Base-by-base conservation (phyloP, 2,113 vertebrate genomes). In the Pogonocichla stellata region DNA sequence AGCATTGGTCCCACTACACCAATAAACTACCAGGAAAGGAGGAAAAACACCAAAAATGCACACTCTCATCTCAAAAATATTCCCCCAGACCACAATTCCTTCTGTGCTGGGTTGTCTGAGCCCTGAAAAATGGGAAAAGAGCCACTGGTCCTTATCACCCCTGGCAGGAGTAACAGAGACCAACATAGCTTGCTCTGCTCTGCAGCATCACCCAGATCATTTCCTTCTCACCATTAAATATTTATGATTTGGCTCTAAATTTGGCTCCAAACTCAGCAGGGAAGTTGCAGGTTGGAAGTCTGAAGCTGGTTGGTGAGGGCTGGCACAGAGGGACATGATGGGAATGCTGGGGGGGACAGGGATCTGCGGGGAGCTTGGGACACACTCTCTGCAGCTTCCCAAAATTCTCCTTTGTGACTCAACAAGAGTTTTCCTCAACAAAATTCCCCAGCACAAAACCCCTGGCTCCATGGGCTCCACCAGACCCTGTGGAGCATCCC, bases 391-490 rank as follows among this genome's bases (percentile, higher is more conserved):
- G 26, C 50, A 51, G 50, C 50, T 51, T 26, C 26, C 50, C 50
- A 51, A 29, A 29, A 51, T 29, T 51, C 50, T 29, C 9, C 10
- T 50, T 50, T 50, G 48, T 50, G 24, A 25, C 50, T 29, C 23
- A 3, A 1, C 4, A 22, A 9, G 29, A 57, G 12, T 24, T 58
- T n/a, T 25, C 24, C 43, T 12, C 13, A 54, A 48, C 38, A 26
- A 11, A 74, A 58, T 15, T 19, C 36, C 15, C 36, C 51, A 19
- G 29, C 45, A 31, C 19, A 40, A 62, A 74, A 51, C 3, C 48
- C 6, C 8, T 10, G 6, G 0, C 20, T 7, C 31, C 8, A 3
- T 0, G 7, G 19, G 45, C 51, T 56, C 31, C 2, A 2, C 10
- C 9, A 6, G 48, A 14, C 12, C 34, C 58, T 18, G 20, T 11